Evolutionary conservation across 2,888 invertebrate species (phyloP), one percentile per base, ranked within the genome.

Genomic region (Carcina quercana): DNA sequence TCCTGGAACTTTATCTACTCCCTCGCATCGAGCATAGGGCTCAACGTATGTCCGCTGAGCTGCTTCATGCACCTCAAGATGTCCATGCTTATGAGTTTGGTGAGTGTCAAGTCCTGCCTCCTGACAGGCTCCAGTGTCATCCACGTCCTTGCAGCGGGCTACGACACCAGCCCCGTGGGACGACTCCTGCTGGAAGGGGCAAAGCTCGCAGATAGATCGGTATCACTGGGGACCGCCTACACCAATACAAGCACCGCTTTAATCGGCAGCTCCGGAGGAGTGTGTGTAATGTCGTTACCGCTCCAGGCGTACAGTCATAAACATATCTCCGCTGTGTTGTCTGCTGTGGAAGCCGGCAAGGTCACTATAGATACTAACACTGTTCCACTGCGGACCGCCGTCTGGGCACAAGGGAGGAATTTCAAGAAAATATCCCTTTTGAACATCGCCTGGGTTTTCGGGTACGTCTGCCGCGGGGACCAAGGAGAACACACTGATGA

Each of bases 1-100:
- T 62, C 82, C 7, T 83, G 78, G 76, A 72, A 68, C 43, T 82
- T 82, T 39, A 63, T 83, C 33, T 82, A 76, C 45, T 76, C 76
- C 31, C 52, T 83, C 5, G 70, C 83, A 25, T 79, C 78, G 1
- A 66, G 59, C 19, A 65, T 83, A 32, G 82, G 78, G 7, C 47
- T 62, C 11, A 67, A 63, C 33, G 47, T 71, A 8, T 70, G 72
- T 24, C 83, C 83, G 10, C 46, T 71, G 20, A 65, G 70, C 41
- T 73, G 73, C 40, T 83, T 75, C 38, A 75, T 83, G 66, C 69
- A 75, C 33, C 59, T 78, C 1, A 83, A 83, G 52, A 76, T 80
- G 40, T 60, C 47, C 43, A 53, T 83, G 13, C 40, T 83, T 21
- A 38, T 83, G 32, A 83, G 83, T 56, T 55, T 82, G 29, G 54